phyloP scores from a whole-genome alignment of 2,888 invertebrate species.

The Drosophila phalerata region DNA sequence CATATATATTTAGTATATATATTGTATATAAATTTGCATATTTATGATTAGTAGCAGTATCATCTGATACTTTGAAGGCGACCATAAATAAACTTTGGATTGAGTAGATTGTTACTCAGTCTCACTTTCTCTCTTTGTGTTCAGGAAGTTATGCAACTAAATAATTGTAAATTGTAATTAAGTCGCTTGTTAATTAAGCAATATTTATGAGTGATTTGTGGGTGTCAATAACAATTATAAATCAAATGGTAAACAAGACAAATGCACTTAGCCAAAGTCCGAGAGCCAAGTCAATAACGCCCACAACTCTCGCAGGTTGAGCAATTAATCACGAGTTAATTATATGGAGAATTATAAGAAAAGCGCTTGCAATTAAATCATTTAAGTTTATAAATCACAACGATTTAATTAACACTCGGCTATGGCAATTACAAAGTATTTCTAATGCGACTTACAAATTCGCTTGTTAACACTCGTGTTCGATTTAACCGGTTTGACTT shows the following conservation, averaged over 20 bases:
- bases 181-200: conserved; percentile 61
- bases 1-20: conserved; percentile 10
- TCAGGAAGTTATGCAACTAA: conserved; percentile 63
- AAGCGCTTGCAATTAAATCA: conserved; percentile 53
- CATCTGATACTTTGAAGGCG: conserved; percentile 46
- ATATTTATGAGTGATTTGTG: conserved; percentile 62
- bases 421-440: conserved; percentile 50
- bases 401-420: conserved; percentile 30
- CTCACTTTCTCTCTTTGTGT: neutral
- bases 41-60: conserved; percentile 34
- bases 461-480: conserved; percentile 65
- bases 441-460: conserved; percentile 56
- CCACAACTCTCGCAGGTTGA: conserved; percentile 44
- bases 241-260: conserved; percentile 74
- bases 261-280: conserved; percentile 57
- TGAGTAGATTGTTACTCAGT: neutral
- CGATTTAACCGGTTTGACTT: conserved; percentile 59
- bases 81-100: conserved; percentile 61
- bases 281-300: conserved; percentile 44
- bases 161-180: conserved; percentile 25
- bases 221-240: conserved; percentile 78
- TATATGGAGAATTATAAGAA: conserved; percentile 28
- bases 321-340: conserved; percentile 69
- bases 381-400: conserved; percentile 32
- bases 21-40: conserved; percentile 27